Conservation (phyloP, 2,113 vertebrate species). For the Stegostoma tigrinum region DNA sequence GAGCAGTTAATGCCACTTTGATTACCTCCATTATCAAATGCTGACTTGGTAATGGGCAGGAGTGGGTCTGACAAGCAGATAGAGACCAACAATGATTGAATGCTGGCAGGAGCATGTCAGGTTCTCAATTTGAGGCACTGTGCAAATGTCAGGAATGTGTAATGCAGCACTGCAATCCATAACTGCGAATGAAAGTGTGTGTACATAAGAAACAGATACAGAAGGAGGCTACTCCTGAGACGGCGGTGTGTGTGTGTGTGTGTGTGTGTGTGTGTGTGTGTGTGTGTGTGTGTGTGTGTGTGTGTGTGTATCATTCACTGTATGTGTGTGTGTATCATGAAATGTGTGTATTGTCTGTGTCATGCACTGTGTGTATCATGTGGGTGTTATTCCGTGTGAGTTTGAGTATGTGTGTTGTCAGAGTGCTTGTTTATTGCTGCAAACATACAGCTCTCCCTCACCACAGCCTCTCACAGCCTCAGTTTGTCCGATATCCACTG, state of each 20-base stretch:
- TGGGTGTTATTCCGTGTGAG: neutral
- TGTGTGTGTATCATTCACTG: neutral
- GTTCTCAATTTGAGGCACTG: neutral
- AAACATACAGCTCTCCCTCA: too few species aligned
- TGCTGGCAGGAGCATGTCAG: neutral
- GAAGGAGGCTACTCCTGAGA: too few species aligned
- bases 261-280: too few species aligned
- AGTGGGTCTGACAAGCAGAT: neutral
- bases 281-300: neutral
- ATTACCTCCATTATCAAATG: neutral
- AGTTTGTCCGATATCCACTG: neutral
- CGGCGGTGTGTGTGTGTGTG: too few species aligned
- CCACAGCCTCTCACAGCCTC: too few species aligned
- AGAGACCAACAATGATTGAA: neutral
- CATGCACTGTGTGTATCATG: neutral
- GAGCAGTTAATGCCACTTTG: slow-evolving; percentile 1
- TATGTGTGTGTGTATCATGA: neutral
- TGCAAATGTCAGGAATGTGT: neutral
- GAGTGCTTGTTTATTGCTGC: neutral
- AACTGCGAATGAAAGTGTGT: neutral
- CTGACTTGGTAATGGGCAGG: neutral
- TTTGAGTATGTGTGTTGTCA: neutral
- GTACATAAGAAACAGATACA: neutral
- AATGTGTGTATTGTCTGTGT: neutral
- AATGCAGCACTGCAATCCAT: neutral